Percentiles rank a stretch among this genome's conserved stretches.
Evolutionary conservation across 1,140 invertebrate species (phyloP).

Genomic region (Drosophila setifemur): DNA sequence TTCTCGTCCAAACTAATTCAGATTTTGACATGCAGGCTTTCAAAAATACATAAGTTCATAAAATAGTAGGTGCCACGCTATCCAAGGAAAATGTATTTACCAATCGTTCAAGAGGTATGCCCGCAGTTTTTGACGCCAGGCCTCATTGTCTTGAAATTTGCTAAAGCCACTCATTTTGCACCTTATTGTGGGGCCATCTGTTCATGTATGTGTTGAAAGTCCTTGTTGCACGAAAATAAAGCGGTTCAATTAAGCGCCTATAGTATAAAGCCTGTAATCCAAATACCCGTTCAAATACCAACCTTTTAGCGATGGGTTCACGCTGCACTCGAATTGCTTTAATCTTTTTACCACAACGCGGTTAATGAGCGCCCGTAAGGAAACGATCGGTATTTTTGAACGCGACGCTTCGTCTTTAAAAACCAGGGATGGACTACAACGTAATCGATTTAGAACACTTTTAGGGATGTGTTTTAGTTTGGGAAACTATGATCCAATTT

Average conservation of each 20-base stretch:
- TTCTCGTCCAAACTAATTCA: neutral
- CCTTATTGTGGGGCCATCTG: conserved; percentile 1
- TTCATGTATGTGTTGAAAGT: conserved; percentile 5
- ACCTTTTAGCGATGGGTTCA: conserved; percentile 5
- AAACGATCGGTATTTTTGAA: conserved; percentile 30
- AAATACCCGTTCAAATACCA: neutral
- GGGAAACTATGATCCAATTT: too few relatives aligned
- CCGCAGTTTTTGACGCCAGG: conserved; percentile 68
- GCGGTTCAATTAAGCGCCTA: neutral
- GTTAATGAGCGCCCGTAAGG: neutral
- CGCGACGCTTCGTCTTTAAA: neutral
- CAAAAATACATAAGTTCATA: neutral
- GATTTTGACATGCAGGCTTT: conserved; percentile 17
- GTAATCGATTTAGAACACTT: neutral
- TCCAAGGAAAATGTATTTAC: conserved; percentile 62
- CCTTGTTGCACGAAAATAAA: conserved; percentile 3
- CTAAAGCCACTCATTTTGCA: conserved; percentile 63
- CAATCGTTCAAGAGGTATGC: conserved; percentile 62
- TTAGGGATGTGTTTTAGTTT: neutral
- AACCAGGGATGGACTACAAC: neutral
- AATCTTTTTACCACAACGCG: neutral
- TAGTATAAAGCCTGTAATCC: neutral
- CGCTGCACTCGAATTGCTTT: neutral
- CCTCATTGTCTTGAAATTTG: conserved; percentile 71
- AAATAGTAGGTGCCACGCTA: conserved; percentile 2